Conservation (phyloP, 1,140 invertebrate genomes). For the Cryptotermes secundus region DNA sequence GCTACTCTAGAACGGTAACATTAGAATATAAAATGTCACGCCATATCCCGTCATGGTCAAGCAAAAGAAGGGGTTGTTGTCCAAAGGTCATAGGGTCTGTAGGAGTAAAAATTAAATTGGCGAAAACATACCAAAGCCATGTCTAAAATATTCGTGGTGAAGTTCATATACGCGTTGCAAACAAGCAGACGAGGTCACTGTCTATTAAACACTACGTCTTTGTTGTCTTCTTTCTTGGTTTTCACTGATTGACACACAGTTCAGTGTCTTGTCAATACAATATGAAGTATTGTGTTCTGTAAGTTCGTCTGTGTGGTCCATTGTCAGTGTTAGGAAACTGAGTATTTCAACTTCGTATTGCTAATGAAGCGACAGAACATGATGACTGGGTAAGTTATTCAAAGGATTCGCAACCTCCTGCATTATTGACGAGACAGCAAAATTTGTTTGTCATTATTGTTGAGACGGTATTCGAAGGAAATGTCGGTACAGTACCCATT, state of each 20-base stretch:
- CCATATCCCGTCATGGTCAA: background rate
- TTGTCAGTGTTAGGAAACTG: background rate
- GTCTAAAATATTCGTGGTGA: too few species aligned
- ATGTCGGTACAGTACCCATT: background rate
- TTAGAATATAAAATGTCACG: slow-evolving; percentile 13
- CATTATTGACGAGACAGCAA: background rate
- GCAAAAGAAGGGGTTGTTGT: background rate
- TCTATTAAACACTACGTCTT: background rate
- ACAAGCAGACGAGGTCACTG: too few species aligned
- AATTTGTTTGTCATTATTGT: background rate
- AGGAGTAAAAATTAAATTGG: background rate
- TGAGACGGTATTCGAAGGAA: background rate
- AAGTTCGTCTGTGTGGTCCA: background rate
- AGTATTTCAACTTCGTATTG: background rate
- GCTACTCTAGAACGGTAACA: background rate
- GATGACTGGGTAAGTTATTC: background rate
- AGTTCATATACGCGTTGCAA: too few species aligned
- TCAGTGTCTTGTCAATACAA: background rate
- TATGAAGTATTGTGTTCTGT: background rate
- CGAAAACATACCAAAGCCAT: background rate
- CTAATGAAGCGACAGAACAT: background rate
- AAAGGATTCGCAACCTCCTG: background rate
- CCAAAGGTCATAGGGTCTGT: background rate
- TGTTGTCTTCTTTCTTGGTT: background rate
- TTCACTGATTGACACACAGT: background rate